These are phyloP conservation scores for Drosophila yooni DNA, from an alignment of 2,888 invertebrate genomes.

Conservation along the genomic window DNA sequence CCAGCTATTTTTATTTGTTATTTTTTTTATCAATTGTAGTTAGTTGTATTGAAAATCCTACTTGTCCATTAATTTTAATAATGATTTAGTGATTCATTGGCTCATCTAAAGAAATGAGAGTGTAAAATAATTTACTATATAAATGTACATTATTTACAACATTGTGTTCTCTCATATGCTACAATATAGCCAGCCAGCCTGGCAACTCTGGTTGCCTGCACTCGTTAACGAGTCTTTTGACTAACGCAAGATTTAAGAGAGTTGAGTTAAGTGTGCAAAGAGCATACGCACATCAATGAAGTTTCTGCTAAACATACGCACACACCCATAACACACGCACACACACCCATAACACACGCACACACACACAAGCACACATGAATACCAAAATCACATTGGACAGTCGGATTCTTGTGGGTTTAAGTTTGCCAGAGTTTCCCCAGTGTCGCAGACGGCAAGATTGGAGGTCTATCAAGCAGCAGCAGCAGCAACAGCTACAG, in stretches of 20 bases:
- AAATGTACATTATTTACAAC: not conserved
- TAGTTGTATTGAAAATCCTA: too few species aligned
- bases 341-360: slow-evolving; percentile 6
- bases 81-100: not conserved
- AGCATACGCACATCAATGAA: slow-evolving; percentile 39
- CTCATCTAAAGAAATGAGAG: not conserved
- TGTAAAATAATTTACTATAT: not conserved
- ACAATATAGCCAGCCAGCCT: not conserved
- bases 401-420: slow-evolving; percentile 25
- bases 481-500: slow-evolving; percentile 25
- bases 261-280: slow-evolving; percentile 19
- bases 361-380: not conserved
- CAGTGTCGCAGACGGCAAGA: slow-evolving; percentile 39
- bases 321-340: slow-evolving; percentile 8
- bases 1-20: not conserved
- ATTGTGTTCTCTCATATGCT: not conserved
- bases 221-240: slow-evolving; percentile 7
- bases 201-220: slow-evolving; percentile 40
- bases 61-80: not conserved
- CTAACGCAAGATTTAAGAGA: slow-evolving; percentile 42
- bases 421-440: slow-evolving; percentile 7
- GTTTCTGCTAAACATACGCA: slow-evolving; percentile 12
- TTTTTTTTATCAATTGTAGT: too few species aligned
- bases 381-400: not conserved
- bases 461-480: slow-evolving; percentile 52